phyloP scores from a whole-genome alignment of 2,888 invertebrate species.

The Acrobasis suavella region DNA sequence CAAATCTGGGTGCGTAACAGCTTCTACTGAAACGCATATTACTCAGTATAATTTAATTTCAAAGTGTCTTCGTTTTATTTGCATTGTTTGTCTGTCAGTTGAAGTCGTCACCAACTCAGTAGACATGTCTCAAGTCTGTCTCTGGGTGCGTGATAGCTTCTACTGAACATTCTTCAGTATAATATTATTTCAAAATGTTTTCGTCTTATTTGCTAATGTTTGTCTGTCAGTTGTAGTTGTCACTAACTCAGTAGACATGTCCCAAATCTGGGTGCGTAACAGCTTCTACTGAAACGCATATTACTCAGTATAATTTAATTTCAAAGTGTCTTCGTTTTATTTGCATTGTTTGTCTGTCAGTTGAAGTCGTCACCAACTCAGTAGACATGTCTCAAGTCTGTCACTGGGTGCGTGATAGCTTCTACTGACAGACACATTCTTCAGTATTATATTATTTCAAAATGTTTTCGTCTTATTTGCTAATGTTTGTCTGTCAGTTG shows the following conservation, averaged over 20 bases:
- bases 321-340: not conserved
- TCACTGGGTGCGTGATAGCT: slow-evolving; percentile 33
- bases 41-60: not conserved
- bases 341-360: slow-evolving; percentile 1
- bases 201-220: not conserved
- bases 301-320: not conserved
- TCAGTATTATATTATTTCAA: not conserved
- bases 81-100: no score
- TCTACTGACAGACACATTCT: not conserved
- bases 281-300: slow-evolving; percentile 15
- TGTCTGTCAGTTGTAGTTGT: slow-evolving; percentile 22
- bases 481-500: not conserved
- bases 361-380: slow-evolving; percentile 28
- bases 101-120: no score
- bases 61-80: not conserved
- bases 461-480: not conserved
- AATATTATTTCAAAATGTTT: not conserved
- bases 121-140: no score
- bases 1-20: slow-evolving; percentile 27
- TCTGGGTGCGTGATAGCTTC: no score
- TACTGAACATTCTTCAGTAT: no score
- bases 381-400: slow-evolving; percentile 30
- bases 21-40: slow-evolving; percentile 11
- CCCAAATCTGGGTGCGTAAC: slow-evolving; percentile 27
- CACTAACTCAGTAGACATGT: slow-evolving; percentile 23